Percentiles rank a stretch among this genome's conserved stretches.
Conservation (phyloP, 2,888 invertebrate species). For the Calliphora vomitoria region DNA sequence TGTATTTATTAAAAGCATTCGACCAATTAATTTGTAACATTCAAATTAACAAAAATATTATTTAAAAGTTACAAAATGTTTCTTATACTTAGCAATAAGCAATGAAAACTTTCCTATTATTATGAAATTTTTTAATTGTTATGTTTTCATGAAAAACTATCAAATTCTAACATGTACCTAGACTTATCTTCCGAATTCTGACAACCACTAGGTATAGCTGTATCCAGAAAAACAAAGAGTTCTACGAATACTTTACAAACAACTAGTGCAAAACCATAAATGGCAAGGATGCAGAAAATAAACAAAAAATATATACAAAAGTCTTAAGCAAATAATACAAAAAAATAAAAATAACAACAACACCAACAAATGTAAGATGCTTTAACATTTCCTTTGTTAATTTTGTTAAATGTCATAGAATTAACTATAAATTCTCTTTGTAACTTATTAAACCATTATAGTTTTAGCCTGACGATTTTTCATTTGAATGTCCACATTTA, state of each 20-base stretch:
- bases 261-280: constrained; percentile 66
- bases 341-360: not conserved
- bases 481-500: not conserved
- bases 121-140: too few relatives aligned
- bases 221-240: not conserved
- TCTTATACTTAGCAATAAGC: too few relatives aligned
- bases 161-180: too few relatives aligned
- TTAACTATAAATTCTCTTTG: constrained; percentile 57
- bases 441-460: constrained; percentile 53
- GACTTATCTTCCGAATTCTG: not conserved
- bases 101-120: too few relatives aligned
- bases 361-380: constrained; percentile 54
- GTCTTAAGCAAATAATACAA: not conserved
- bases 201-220: not conserved
- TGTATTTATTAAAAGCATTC: too few relatives aligned
- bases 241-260: constrained; percentile 41
- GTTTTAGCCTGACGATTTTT: constrained; percentile 12
- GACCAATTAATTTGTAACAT: too few relatives aligned
- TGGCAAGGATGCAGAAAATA: constrained; percentile 40
- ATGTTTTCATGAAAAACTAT: too few relatives aligned
- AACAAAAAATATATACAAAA: not conserved
- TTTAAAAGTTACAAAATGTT: too few relatives aligned
- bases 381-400: constrained; percentile 53
- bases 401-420: constrained; percentile 60
- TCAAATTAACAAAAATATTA: too few relatives aligned